phyloP scores from a whole-genome alignment of 2,888 invertebrate species.

The Pristionchus exspectatus region DNA sequence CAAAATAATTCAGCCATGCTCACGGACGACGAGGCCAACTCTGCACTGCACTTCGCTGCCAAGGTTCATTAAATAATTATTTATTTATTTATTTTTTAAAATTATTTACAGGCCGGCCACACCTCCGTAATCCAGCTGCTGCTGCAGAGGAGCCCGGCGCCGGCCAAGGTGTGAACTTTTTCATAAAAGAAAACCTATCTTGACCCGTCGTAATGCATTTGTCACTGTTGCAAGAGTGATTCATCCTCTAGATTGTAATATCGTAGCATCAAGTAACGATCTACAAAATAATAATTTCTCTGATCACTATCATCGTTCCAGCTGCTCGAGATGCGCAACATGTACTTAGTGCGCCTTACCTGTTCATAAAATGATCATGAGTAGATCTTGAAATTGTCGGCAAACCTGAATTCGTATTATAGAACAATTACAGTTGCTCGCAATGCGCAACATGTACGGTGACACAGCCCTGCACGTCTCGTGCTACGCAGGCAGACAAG shows the following conservation, averaged over 20 bases:
- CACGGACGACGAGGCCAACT: slow-evolving; percentile 81
- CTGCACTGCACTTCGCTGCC: slow-evolving; percentile 80
- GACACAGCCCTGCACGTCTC: slow-evolving; percentile 81
- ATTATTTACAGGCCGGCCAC: slow-evolving; percentile 77
- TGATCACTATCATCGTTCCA: neutral
- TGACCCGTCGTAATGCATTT: too few species aligned
- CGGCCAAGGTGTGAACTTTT: slow-evolving; percentile 24
- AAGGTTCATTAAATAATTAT: slow-evolving; percentile 62
- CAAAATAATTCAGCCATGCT: slow-evolving; percentile 77
- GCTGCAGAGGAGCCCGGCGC: slow-evolving; percentile 65
- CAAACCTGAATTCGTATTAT: too few species aligned
- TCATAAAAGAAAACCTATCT: too few species aligned
- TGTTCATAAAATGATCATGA: neutral
- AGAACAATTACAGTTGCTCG: slow-evolving; percentile 59
- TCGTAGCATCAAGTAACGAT: too few species aligned
- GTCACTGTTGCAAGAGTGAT: too few species aligned
- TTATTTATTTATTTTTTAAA: too few species aligned
- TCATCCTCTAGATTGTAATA: too few species aligned
- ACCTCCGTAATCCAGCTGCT: slow-evolving; percentile 79
- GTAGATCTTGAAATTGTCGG: too few species aligned
- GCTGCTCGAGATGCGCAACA: neutral
- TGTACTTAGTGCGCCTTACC: neutral
- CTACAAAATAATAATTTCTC: too few species aligned
- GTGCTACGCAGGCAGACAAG: slow-evolving; percentile 77
- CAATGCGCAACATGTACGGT: slow-evolving; percentile 80